Percentiles rank a stretch among this genome's conserved stretches.
Conservation (phyloP, 2,113 vertebrate genomes). For the Ancistrus triradiatus region DNA sequence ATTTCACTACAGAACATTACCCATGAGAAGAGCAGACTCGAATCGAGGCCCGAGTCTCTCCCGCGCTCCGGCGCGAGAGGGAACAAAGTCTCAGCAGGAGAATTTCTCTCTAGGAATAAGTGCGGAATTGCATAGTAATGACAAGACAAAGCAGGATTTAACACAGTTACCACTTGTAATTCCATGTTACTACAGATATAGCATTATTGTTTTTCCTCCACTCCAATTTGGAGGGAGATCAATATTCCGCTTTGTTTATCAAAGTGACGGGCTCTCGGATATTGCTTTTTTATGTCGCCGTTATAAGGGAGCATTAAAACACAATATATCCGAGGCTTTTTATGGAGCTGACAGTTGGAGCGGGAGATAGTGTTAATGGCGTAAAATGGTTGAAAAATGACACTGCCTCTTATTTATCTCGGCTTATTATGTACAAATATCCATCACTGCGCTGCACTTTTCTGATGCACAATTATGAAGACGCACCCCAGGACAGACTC, state of each 20-base stretch:
- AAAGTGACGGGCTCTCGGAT: constrained; percentile 72
- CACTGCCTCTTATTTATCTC: constrained; percentile 58
- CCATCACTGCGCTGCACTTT: constrained; percentile 64
- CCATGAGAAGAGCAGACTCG: neutral
- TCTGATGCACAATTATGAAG: constrained; percentile 69
- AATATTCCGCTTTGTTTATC: constrained; percentile 81
- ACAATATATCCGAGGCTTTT: constrained; percentile 73
- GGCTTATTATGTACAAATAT: constrained; percentile 67
- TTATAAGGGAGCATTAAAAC: constrained; percentile 77
- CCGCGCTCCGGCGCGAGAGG: constrained; percentile 22
- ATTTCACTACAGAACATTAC: no score
- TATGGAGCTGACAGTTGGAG: constrained; percentile 69
- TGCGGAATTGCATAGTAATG: constrained; percentile 56
- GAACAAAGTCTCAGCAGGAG: constrained; percentile 33
- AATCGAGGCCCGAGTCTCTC: constrained; percentile 1
- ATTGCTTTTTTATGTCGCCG: constrained; percentile 78
- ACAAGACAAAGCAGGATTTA: constrained; percentile 66
- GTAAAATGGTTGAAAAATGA: constrained; percentile 71
- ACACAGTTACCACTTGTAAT: constrained; percentile 70
- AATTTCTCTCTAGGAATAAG: constrained; percentile 57
- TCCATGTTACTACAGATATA: constrained; percentile 75
- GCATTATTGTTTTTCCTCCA: constrained; percentile 69
- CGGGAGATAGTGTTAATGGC: constrained; percentile 68
- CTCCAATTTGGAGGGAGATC: constrained; percentile 75
- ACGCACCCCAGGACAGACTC: constrained; percentile 60